Percentiles rank a stretch among this genome's conserved stretches.
Evolutionary conservation across 2,113 vertebrate genomes (phyloP).

Genomic region (Chrysemys picta): DNA sequence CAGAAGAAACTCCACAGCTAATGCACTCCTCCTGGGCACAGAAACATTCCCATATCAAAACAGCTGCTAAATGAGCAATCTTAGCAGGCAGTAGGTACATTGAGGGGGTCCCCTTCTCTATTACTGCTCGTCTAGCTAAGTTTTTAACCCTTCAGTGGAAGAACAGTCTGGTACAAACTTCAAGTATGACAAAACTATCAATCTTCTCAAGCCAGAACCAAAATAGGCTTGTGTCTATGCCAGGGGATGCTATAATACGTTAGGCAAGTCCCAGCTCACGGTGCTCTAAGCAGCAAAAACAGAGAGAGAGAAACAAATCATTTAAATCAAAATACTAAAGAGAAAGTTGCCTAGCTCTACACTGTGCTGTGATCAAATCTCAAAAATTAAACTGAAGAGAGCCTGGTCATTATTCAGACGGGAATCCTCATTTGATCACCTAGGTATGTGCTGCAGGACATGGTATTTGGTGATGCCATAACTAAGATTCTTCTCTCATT

Average conservation of each 20-base stretch:
- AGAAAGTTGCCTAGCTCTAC: neutral
- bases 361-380: neutral
- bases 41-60: neutral
- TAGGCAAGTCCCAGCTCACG: neutral
- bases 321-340: neutral
- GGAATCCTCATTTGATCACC: neutral
- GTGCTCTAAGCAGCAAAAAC: neutral
- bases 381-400: neutral
- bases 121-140: neutral
- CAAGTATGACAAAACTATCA: neutral
- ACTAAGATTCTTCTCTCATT: accelerated
- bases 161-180: neutral
- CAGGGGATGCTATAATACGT: neutral
- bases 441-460: neutral
- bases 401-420: neutral
- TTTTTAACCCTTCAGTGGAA: neutral
- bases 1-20: neutral
- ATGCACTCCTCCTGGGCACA: neutral
- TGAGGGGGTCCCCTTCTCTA: neutral
- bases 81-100: neutral
- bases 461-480: neutral
- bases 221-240: neutral
- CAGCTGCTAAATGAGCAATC: neutral
- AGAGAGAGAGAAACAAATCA: neutral
- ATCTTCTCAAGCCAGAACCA: neutral